Evolutionary conservation across 2,113 vertebrate species (phyloP), one percentile per base, ranked within the genome.

Genomic region (Martes martes): DNA sequence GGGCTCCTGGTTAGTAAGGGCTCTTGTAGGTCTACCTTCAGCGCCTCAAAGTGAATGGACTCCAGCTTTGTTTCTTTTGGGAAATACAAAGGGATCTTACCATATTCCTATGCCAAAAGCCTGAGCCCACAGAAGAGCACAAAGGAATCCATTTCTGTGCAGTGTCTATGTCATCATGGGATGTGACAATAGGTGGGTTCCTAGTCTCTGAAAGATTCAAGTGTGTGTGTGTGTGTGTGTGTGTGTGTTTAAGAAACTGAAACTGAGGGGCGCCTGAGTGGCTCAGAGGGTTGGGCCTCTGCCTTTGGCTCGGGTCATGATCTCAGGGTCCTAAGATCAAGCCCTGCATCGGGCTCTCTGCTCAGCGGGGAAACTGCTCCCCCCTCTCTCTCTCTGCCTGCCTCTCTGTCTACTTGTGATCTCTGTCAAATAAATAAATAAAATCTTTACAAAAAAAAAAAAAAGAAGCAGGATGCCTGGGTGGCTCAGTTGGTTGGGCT

Each of bases 41-140:
- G n/a, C 33, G 36, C 21, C 26, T 45, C 21, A 50, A 76, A 19
- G 42, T 73, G 31, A 76, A 45, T 50, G 45, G 57, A 63, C 36
- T 84, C 45, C n/a, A 89, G 86, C 71, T 42, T 73, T 82, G 36
- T 33, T 33, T 67, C 4, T 45, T 87, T 89, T 45, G 11, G 36
- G 89, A 91, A 91, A n/a, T n/a, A 8, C 71, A 89, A 82, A 96
- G 79, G 6, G 39, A 79, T 33, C 45, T 93, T n/a, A 87, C n/a
- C 18, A 57, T 28, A 69, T 89, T 50, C 71, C 76, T 78, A 24
- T 18, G 1, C 69, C 80, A 50, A 71, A 93, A 95, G 18, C 50
- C 28, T 50, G 63, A 89, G 26, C 52, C 50, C 57, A 78, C 65
- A 81, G 47, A 88, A 74, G 11, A 71, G 11, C 9, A 11, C 65